Base-by-base conservation (phyloP, 2,888 invertebrate genomes). In the Prosopocoilus inquinatus region DNA sequence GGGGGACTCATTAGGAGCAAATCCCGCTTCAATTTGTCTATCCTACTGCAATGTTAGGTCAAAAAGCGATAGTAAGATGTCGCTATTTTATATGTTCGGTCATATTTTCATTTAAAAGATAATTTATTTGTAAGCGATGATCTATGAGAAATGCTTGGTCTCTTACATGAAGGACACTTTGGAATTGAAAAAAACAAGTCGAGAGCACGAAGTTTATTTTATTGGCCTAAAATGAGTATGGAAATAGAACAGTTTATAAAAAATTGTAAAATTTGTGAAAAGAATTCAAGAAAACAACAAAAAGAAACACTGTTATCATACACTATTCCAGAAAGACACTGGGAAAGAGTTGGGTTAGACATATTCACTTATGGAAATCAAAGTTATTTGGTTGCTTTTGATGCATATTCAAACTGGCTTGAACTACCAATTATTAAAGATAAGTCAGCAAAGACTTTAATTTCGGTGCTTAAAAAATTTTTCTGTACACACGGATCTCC, bases 291-390 rank as follows among this genome's bases (percentile, higher is more conserved):
- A 7, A 13, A 7, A 1, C 36, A 49, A 1, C 9, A 9, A 12
- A 43, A 9, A 8, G 54, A 54, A 34, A 15, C 50, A 15, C 28
- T 54, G 2, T 32, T 54, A n/a, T 16, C 11, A n/a, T 20, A 35
- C 12, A 3, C 12, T 1, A 39, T 50, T 16, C 46, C 45, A n/a
- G 44, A n/a, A 9, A 49, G 49, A 45, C 49, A 48, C 11, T 49
- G 44, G 43, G 45, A 49, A 16, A 46, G 44, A 41, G 12, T 49
- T 9, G 43, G 46, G 2, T 43, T 12, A 47, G 49, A 49, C 34
- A 46, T 49, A 34, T 49, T 45, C 15, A 12, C 44, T 28, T 49
- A 46, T 49, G 16, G 44, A 13, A 3, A 46, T 2, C 9, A 15
- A 47, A 12, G 15, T 13, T 49, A 49, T 32, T 49, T 49, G 4